phyloP scores from a whole-genome alignment of 2,888 invertebrate genomes.

The Erebia epiphron region DNA sequence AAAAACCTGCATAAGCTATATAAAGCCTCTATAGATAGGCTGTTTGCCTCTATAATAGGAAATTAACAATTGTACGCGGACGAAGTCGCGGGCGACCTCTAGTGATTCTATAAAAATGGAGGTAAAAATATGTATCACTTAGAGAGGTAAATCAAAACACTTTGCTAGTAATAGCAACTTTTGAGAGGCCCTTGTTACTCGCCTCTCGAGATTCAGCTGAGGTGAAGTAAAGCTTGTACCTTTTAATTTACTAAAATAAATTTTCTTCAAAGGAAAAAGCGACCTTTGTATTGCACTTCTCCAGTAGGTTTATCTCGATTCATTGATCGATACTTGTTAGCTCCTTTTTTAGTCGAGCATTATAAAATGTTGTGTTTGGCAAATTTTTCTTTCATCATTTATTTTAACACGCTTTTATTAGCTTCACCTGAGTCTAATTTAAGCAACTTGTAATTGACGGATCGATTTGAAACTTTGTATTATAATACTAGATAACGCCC shows the following conservation, averaged over 20 bases:
- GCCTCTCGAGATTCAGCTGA: conserved; percentile 26
- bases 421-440: too few species aligned
- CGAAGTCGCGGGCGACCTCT: too few species aligned
- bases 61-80: too few species aligned
- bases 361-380: background rate
- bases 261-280: conserved; percentile 20
- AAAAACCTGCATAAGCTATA: too few species aligned
- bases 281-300: background rate
- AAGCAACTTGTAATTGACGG: too few species aligned
- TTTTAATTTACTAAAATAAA: conserved; percentile 15
- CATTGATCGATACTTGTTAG: background rate
- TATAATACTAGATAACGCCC: too few species aligned
- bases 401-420: too few species aligned
- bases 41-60: too few species aligned
- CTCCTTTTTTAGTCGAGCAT: background rate
- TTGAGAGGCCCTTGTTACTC: conserved; percentile 19
- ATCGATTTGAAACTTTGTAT: background rate
- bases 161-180: conserved; percentile 24
- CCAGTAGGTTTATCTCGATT: conserved; percentile 1
- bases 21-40: too few species aligned
- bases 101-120: background rate
- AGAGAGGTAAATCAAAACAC: conserved; percentile 30
- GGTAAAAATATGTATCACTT: conserved; percentile 10
- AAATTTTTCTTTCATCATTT: background rate
- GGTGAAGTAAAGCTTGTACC: conserved; percentile 16